A percentile compares a stretch with the other conserved stretches of the same genome.
phyloP scores from a whole-genome alignment of 2,113 vertebrate genomes.

The Propithecus coquereli region DNA sequence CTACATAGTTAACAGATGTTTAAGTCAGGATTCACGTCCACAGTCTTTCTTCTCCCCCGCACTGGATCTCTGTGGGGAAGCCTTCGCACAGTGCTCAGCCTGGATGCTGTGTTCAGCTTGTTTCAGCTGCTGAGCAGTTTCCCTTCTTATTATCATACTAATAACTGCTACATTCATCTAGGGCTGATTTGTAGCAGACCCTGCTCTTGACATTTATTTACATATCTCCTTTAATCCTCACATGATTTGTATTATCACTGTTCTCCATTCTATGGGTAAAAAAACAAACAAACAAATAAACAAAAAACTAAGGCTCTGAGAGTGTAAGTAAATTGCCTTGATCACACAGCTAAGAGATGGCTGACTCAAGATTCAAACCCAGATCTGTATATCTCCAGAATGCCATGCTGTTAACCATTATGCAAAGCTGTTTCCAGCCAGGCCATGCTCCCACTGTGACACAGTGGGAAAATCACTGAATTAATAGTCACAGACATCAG shows the following conservation, averaged over 20 bases:
- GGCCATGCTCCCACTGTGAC: not conserved
- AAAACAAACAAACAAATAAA: not conserved
- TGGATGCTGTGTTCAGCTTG: not conserved
- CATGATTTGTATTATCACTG: not conserved
- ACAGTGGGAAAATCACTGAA: not conserved
- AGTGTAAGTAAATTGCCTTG: not conserved
- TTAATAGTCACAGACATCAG: not conserved
- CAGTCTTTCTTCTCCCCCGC: rapidly evolving
- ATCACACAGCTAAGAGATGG: not conserved
- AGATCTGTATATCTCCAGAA: not conserved
- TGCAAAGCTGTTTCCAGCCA: not conserved
- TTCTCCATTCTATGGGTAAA: not conserved
- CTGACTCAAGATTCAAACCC: not conserved
- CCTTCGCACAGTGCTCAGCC: not conserved
- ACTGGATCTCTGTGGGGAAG: too few relatives aligned
- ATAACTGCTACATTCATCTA: not conserved
- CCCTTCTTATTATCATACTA: not conserved
- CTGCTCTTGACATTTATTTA: not conserved
- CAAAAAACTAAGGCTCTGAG: not conserved
- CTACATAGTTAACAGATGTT: not conserved
- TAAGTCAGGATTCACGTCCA: not conserved
- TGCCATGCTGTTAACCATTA: not conserved
- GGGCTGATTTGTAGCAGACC: rapidly evolving
- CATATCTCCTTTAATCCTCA: not conserved
- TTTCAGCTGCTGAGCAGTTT: not conserved